A percentile compares a stretch with the other conserved stretches of the same genome.
Evolutionary conservation across 2,888 invertebrate genomes (phyloP).

Genomic region (Philereme transversata): DNA sequence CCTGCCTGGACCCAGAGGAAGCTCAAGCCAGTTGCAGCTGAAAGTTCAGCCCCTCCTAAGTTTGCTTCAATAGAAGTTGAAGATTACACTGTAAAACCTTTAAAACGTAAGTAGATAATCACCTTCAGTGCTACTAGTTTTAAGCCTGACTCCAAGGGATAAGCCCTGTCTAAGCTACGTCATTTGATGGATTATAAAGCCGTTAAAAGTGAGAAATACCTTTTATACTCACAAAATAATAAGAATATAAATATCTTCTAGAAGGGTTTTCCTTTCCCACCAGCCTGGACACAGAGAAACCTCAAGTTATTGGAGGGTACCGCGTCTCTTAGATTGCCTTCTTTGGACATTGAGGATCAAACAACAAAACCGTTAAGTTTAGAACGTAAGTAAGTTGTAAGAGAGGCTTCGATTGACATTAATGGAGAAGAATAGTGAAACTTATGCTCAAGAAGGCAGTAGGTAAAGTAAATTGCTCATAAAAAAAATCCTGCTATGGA

Average conservation of each 20-base stretch:
- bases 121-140: neutral
- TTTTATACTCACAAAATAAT: neutral
- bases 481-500: neutral
- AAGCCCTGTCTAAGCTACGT: neutral
- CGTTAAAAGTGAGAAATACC: neutral
- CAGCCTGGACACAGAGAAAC: conserved; percentile 28
- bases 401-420: neutral
- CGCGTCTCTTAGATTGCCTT: conserved; percentile 25
- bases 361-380: conserved; percentile 12
- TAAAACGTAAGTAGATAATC: conserved; percentile 65
- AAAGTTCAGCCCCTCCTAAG: conserved; percentile 46
- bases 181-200: neutral
- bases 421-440: neutral
- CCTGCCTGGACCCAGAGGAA: conserved; percentile 86
- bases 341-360: conserved; percentile 23
- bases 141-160: neutral
- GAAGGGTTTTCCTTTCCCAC: conserved; percentile 27
- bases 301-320: conserved; percentile 32
- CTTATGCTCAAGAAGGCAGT: conserved; percentile 7
- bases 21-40: conserved; percentile 69
- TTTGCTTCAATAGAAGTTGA: conserved; percentile 38
- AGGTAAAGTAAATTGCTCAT: conserved; percentile 8
- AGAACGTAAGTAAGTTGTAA: conserved; percentile 21
- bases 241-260: conserved; percentile 19
- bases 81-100: conserved; percentile 52